Conservation (phyloP, 2,888 invertebrate genomes). For the Callyntrura guangdongensis region DNA sequence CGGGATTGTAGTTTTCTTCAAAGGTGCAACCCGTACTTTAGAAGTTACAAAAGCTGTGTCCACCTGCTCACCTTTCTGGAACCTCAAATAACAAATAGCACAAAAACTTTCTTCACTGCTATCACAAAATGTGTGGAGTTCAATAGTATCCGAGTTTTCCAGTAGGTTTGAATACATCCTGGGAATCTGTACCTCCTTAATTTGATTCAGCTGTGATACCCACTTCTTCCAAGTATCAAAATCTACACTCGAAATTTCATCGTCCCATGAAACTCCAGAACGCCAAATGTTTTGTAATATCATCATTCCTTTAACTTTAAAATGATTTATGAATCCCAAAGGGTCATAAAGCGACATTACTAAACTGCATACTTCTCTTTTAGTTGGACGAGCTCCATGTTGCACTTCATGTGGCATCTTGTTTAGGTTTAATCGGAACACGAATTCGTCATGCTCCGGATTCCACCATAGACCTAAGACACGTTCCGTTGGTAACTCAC, state of each 20-base stretch:
- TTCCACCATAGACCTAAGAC: conserved; percentile 64
- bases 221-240: too few species aligned
- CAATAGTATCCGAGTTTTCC: background rate
- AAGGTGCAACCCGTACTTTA: conserved; percentile 35
- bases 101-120: conserved; percentile 35
- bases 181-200: too few species aligned
- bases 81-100: conserved; percentile 22
- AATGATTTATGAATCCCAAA: conserved; percentile 25
- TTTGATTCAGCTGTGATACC: too few species aligned
- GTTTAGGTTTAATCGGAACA: too few species aligned
- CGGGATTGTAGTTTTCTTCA: conserved; percentile 46
- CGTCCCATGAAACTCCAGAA: background rate
- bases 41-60: background rate
- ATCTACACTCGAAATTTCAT: background rate
- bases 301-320: background rate
- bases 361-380: background rate
- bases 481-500: background rate
- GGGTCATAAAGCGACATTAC: conserved; percentile 27
- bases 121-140: conserved; percentile 35
- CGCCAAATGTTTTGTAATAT: background rate
- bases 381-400: conserved; percentile 15
- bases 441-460: conserved; percentile 20
- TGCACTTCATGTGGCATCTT: too few species aligned
- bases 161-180: too few species aligned
- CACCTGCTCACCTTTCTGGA: too few species aligned